Base-by-base conservation (phyloP, 1,140 invertebrate genomes). In the Oreohelix idahoensis region DNA sequence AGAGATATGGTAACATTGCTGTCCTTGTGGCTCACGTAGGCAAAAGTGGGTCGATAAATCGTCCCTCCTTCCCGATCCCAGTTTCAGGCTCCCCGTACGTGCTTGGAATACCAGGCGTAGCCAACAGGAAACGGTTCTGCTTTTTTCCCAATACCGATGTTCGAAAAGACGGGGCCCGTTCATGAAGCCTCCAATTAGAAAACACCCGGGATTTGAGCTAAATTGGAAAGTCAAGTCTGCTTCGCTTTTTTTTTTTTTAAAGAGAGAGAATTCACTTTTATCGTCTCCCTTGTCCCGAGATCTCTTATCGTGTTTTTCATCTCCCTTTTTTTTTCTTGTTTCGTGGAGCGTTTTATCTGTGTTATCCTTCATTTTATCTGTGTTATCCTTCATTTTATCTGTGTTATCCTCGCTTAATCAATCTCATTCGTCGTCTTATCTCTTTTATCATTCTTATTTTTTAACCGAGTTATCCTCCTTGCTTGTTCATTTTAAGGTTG, bases 181-280 rank as follows among this genome's bases (percentile, higher is more conserved):
- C 63, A 66, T 32, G 45, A 32, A 51, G 45, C 74, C 74, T 51
- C 74, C 74, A 76, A 76, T 76, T 76, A 76, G 74, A 76, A 51
- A 32, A 51, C 74, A 53, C 45, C 11, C 51, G 74, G 45, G 74
- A 76, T 32, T 76, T 35, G 39, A n/a, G 74, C 49, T 76, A 76
- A 76, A 76, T 76, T 76, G 74, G 42, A 76, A 76, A 76, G 74
- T 76, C 74, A 76, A 76, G 74, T 53, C 74, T 76, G 74, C 29
- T 51, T 51, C 74, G 15, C 1, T n/a, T n/a, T 51, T 53, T 51
- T 45, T 29, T 32, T 39, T 71, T 39, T 36, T 26, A 11, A 32
- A 10, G 45, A 45, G 5, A 5, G 42, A 45, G 42, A 11, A 5
- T 58, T 58, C 53, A 11, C 26, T 2, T 58, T 58, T n/a, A 23